A percentile compares a stretch with the other conserved stretches of the same genome.
Evolutionary conservation across 2,113 vertebrate genomes (phyloP).

Genomic region (Dolichallabes microphthalmus): DNA sequence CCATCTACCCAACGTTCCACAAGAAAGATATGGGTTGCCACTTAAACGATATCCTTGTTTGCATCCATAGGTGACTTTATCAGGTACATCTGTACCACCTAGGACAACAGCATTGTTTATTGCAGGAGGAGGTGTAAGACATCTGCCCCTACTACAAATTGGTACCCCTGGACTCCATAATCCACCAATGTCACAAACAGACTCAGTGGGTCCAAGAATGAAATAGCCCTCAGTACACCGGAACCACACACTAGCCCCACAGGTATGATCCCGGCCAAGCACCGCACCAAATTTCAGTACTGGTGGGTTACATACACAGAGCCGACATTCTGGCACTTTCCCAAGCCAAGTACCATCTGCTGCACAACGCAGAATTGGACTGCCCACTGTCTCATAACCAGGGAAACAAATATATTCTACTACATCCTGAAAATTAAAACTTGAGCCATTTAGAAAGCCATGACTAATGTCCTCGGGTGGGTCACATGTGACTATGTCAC

Average conservation of each 20-base stretch:
- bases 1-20: conserved; percentile 82
- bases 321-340: conserved; percentile 78
- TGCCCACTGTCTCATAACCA: conserved; percentile 83
- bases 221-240: conserved; percentile 83
- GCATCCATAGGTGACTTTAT: conserved; percentile 84
- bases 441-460: conserved; percentile 85
- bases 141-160: conserved; percentile 77
- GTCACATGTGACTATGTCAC: conserved; percentile 79
- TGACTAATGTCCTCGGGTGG: conserved; percentile 88
- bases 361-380: conserved; percentile 78
- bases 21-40: conserved; percentile 78
- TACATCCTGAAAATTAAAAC: conserved; percentile 78
- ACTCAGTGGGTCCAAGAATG: conserved; percentile 79
- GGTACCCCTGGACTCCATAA: conserved; percentile 87
- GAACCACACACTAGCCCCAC: conserved; percentile 77
- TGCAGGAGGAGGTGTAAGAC: conserved; percentile 78
- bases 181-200: conserved; percentile 81
- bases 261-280: conserved; percentile 76
- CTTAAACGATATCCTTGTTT: conserved; percentile 78
- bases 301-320: conserved; percentile 79
- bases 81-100: conserved; percentile 74
- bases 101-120: conserved; percentile 81
- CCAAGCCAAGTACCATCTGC: conserved; percentile 85
- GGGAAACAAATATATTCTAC: conserved; percentile 87
- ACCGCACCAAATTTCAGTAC: conserved; percentile 74